These are phyloP conservation scores for Octopus bimaculoides DNA, from an alignment of 1,140 invertebrate genomes.

Conservation along the genomic window DNA sequence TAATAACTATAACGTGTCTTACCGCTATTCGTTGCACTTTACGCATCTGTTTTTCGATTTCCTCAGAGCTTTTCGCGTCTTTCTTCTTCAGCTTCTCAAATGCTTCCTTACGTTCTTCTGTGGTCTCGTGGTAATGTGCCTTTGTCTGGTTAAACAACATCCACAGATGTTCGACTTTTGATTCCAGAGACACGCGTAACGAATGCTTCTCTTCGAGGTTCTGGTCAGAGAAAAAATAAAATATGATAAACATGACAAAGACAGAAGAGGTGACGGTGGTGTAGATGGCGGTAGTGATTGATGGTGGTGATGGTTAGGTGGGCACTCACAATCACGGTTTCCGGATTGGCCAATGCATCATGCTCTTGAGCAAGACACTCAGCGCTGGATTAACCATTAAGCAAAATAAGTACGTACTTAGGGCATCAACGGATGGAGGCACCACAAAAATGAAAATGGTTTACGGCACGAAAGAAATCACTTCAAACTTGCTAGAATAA, in stretches of 20 bases:
- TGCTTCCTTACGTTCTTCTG: slow-evolving; percentile 52
- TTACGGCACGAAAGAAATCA: too few species aligned
- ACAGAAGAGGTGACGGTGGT: too few species aligned
- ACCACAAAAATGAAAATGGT: too few species aligned
- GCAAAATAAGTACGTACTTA: too few species aligned
- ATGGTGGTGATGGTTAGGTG: too few species aligned
- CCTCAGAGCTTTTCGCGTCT: slow-evolving; percentile 55
- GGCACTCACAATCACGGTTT: too few species aligned
- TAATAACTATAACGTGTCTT: slow-evolving; percentile 21
- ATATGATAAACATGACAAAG: neutral
- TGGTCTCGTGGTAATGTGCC: slow-evolving; percentile 54
- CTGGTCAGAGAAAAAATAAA: slow-evolving; percentile 32
- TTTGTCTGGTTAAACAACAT: slow-evolving; percentile 50
- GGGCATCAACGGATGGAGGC: too few species aligned
- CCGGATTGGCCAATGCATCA: too few species aligned
- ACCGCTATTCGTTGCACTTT: slow-evolving; percentile 55
- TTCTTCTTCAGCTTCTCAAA: slow-evolving; percentile 56
- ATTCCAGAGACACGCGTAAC: slow-evolving; percentile 48
- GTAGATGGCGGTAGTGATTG: too few species aligned
- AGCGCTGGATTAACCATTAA: too few species aligned
- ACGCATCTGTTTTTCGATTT: slow-evolving; percentile 57
- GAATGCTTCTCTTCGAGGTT: slow-evolving; percentile 59
- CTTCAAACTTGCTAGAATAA: too few species aligned
- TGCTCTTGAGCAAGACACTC: too few species aligned
- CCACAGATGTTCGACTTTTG: slow-evolving; percentile 53